Evolutionary conservation across 2,888 invertebrate species (phyloP), one percentile per base, ranked within the genome.

Genomic region (Caenorhabditis drosophilae): DNA sequence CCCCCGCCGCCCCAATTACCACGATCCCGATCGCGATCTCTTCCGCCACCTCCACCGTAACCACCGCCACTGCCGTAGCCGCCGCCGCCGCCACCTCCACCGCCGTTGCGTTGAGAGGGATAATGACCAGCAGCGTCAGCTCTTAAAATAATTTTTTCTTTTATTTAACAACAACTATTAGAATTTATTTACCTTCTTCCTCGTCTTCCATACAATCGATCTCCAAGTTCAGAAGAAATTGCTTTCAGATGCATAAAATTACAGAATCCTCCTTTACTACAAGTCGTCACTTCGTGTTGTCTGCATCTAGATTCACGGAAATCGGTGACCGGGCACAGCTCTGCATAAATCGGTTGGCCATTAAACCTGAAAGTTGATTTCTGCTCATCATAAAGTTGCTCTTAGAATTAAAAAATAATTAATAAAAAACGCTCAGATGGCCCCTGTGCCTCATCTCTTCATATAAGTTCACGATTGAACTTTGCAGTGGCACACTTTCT

Each of bases 231-330:
- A 2, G 70, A 40, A 9, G 73, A 71, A 79, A 98, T 97, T 12
- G 97, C 97, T 84, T 98, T 98, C 84, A 98, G 88, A 84, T 98
- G 98, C 98, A 99, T 99, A 86, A 98, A 99, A 87, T 99, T 99
- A 86, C 98, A 98, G 86, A 99, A 99, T 35, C 97, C 98, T 79
- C 95, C 95, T 56, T 97, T 89, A 0, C 95, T 96, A 85, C 98
- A 98, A 86, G 72, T 70, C 3, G 74, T 68, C 7, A 73, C 95
- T 87, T 98, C 97, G 85, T 98, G 98, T 86, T 98, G 98, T 35
- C 98, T 90, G 84, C 98, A 98, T 84, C 98, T 97, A 0, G 97
- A 97, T 87, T 98, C 98, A 79, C 97, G 89, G 85, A 99, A 98
- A 86, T 98, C 98, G 53, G 98, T 98, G 0, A 99, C 98, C 0